Evolutionary conservation across 2,888 invertebrate species (phyloP).

Genomic region (Eucera pruinosa): DNA sequence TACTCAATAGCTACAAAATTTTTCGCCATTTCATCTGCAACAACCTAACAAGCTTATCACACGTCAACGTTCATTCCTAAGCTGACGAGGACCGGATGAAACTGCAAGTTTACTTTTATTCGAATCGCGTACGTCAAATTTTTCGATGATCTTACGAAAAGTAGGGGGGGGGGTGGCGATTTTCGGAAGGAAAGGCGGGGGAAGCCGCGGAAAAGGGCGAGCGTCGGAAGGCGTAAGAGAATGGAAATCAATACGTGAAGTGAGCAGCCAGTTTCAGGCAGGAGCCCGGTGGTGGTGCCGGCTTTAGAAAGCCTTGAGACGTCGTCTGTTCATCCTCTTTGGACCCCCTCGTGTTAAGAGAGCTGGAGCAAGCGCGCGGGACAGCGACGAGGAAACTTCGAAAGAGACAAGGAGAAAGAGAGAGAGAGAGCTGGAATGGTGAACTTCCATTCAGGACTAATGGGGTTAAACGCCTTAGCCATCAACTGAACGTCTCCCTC

Average conservation of each 20-base stretch:
- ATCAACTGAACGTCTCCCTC: slow-evolving; percentile 75
- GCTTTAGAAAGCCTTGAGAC: slow-evolving; percentile 81
- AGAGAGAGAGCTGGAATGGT: too few species aligned
- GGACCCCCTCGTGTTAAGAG: slow-evolving; percentile 71
- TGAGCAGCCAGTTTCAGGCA: slow-evolving; percentile 80
- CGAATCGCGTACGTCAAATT: too few species aligned
- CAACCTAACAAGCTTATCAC: too few species aligned
- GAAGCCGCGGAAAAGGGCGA: slow-evolving; percentile 74
- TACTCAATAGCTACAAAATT: too few species aligned
- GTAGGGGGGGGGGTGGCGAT: slow-evolving; percentile 42
- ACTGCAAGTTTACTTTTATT: too few species aligned
- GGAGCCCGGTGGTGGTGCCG: slow-evolving; percentile 68
- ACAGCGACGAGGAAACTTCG: slow-evolving; percentile 55
- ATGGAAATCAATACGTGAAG: slow-evolving; percentile 84
- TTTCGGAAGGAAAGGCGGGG: slow-evolving; percentile 41
- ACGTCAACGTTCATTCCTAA: too few species aligned
- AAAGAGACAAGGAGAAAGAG: slow-evolving; percentile 62
- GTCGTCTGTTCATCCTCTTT: slow-evolving; percentile 75
- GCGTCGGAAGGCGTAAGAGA: slow-evolving; percentile 80
- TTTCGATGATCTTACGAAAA: slow-evolving; percentile 20
- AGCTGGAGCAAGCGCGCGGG: slow-evolving; percentile 58
- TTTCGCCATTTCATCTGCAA: too few species aligned
- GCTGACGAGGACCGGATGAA: too few species aligned
- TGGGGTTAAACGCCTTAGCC: slow-evolving; percentile 84
- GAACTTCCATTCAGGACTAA: slow-evolving; percentile 81